phyloP scores from a whole-genome alignment of 2,113 vertebrate species.

The Elanoides forficatus region DNA sequence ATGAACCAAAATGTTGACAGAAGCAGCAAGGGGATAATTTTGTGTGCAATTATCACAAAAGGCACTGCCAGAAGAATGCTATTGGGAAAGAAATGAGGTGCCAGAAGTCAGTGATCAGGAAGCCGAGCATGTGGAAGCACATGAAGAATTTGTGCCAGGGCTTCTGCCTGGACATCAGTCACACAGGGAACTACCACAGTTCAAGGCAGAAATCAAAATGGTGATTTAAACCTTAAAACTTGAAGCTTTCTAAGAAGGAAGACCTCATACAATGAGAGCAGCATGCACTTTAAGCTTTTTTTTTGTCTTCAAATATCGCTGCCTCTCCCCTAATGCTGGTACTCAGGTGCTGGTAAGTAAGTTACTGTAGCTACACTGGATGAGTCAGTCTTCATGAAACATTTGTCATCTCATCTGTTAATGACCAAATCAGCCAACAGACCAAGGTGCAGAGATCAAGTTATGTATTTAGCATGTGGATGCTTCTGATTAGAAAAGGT shows the following conservation, averaged over 20 bases:
- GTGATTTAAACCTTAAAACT: neutral
- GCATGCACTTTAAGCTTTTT: too few relatives aligned
- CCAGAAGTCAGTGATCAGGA: neutral
- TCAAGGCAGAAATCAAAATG: neutral
- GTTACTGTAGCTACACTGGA: neutral
- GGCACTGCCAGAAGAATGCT: neutral
- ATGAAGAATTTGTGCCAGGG: neutral
- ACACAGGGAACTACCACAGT: neutral
- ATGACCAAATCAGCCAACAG: neutral
- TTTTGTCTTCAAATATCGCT: neutral
- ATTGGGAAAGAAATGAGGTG: neutral
- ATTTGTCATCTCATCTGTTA: neutral
- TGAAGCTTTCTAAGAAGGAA: neutral
- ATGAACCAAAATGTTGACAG: neutral
- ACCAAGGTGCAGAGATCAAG: neutral
- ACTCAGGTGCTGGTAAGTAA: neutral
- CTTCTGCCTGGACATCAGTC: neutral
- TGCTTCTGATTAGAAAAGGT: neutral
- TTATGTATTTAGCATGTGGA: neutral
- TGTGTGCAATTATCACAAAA: neutral
- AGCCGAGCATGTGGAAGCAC: neutral
- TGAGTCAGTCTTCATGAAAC: neutral
- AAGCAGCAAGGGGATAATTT: neutral
- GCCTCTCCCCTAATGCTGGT: neutral
- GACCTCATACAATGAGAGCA: neutral